Conservation (phyloP, 2,888 invertebrate species). For the Cryptocephalus moraei region DNA sequence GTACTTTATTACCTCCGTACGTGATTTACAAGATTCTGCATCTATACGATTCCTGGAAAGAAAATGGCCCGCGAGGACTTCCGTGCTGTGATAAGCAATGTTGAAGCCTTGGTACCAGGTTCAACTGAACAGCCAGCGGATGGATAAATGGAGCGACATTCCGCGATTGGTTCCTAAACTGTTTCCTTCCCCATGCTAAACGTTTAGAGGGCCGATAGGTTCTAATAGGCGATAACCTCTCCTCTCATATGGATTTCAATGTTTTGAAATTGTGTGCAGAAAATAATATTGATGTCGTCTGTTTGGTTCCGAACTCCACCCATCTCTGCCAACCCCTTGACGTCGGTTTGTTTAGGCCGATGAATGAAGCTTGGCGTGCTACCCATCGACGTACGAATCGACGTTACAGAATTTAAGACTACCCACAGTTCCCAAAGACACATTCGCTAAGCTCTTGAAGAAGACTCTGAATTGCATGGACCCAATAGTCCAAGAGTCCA, state of each 20-base stretch:
- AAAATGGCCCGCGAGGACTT: slow-evolving; percentile 25
- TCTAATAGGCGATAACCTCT: slow-evolving; percentile 7
- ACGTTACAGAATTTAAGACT: too few species aligned
- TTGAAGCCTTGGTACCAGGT: slow-evolving; percentile 18
- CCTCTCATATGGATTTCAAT: slow-evolving; percentile 6
- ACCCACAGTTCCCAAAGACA: not conserved
- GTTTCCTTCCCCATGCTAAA: slow-evolving; percentile 4
- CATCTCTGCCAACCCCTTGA: slow-evolving; percentile 2
- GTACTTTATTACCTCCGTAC: slow-evolving; percentile 8
- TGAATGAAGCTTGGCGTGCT: not conserved
- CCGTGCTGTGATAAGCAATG: slow-evolving; percentile 14
- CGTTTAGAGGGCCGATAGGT: slow-evolving; percentile 5
- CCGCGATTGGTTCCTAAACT: slow-evolving; percentile 18
- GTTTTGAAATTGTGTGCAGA: slow-evolving; percentile 18
- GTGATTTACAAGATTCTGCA: not conserved
- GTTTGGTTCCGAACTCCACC: slow-evolving; percentile 15
- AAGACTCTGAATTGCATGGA: not conserved
- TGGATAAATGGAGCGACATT: slow-evolving; percentile 18
- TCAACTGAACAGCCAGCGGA: slow-evolving; percentile 28
- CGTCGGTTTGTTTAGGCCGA: not conserved
- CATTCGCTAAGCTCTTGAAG: not conserved
- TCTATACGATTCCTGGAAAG: slow-evolving; percentile 22
- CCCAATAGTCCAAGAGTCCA: too few species aligned
- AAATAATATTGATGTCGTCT: slow-evolving; percentile 25
- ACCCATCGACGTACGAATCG: too few species aligned